These are phyloP conservation scores for Berghia stephanieae DNA, from an alignment of 1,140 invertebrate species.

Conservation along the genomic window DNA sequence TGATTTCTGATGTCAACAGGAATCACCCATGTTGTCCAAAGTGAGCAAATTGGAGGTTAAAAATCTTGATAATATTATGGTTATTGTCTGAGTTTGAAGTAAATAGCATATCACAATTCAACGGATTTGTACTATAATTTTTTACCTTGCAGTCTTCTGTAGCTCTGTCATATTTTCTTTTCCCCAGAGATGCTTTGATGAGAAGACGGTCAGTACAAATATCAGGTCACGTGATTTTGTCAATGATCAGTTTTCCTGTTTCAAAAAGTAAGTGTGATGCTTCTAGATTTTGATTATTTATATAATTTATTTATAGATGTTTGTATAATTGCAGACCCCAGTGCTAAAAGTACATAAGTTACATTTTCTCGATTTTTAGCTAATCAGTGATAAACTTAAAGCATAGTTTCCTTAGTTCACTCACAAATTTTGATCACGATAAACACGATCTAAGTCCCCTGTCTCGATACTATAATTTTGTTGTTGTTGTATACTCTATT, in stretches of 20 bases:
- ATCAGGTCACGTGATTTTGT: slow-evolving; percentile 22
- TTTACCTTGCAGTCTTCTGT: too few relatives aligned
- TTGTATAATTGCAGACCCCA: background rate
- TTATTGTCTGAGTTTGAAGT: background rate
- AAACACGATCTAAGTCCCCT: too few relatives aligned
- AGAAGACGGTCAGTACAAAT: slow-evolving; percentile 24
- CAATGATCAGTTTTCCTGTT: background rate
- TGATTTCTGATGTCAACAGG: too few relatives aligned
- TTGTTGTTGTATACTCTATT: too few relatives aligned
- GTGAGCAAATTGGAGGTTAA: too few relatives aligned
- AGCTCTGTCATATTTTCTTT: too few relatives aligned
- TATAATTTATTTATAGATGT: background rate
- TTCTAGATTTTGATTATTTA: slow-evolving; percentile 1
- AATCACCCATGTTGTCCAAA: too few relatives aligned
- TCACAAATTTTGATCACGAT: too few relatives aligned
- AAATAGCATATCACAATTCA: background rate
- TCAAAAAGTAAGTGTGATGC: background rate
- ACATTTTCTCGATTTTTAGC: background rate
- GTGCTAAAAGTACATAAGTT: background rate
- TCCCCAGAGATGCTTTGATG: slow-evolving; percentile 34
- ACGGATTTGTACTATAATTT: background rate
- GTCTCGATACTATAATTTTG: too few relatives aligned
- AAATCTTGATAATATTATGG: background rate
- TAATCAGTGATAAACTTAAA: too few relatives aligned
- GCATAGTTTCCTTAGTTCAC: too few relatives aligned